Evolutionary conservation across 2,797 vertebrate species (phyloP).

Genomic region (Notamacropus eugenii): DNA sequence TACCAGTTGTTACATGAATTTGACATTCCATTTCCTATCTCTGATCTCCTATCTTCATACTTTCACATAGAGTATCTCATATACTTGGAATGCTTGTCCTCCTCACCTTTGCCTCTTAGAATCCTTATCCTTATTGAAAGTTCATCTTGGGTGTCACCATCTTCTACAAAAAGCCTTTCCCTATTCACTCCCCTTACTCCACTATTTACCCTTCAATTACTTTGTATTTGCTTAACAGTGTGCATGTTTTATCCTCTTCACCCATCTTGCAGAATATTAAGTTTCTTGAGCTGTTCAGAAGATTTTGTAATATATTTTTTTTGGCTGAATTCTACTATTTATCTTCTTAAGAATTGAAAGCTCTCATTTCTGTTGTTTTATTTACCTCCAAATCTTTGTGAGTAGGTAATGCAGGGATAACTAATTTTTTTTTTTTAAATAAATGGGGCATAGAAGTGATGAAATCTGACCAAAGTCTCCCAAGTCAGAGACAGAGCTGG

Average conservation of each 20-base stretch:
- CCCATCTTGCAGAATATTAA: background rate
- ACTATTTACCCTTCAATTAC: background rate
- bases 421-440: background rate
- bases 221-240: no score
- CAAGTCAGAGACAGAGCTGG: background rate
- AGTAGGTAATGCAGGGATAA: background rate
- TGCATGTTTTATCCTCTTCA: background rate
- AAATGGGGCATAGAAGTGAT: constrained; percentile 6
- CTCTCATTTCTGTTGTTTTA: constrained; percentile 18
- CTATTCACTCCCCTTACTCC: background rate
- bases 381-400: constrained; percentile 23
- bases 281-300: background rate
- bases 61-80: background rate
- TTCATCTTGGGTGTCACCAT: background rate
- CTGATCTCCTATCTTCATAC: background rate
- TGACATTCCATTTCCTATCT: background rate
- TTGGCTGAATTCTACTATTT: background rate
- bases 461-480: background rate
- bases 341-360: constrained; percentile 34
- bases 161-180: background rate
- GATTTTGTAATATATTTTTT: background rate
- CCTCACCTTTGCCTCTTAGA: background rate
- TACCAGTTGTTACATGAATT: background rate
- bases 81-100: background rate
- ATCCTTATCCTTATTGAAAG: background rate